These are phyloP conservation scores for Nemopilema nomurai DNA, from an alignment of 30 jellyfish, hydroid and myxozoan genomes.

Conservation along the genomic window DNA sequence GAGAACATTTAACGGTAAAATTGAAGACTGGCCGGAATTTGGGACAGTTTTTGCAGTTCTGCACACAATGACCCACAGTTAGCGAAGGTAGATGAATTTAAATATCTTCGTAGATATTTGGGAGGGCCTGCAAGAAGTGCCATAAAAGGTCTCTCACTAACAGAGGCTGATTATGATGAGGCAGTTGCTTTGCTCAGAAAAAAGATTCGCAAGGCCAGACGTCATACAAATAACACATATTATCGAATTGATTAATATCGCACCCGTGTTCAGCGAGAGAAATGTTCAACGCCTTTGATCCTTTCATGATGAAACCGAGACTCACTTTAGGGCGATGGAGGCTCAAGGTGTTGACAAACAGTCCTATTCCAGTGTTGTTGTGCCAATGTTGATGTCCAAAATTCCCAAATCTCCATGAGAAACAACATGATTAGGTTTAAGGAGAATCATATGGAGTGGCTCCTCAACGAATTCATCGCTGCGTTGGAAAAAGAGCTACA, in stretches of 20 bases:
- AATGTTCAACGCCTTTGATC: constrained; percentile 43
- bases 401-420: constrained; percentile 18
- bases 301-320: constrained; percentile 22
- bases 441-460: constrained; percentile 48
- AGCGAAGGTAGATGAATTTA: constrained; percentile 42
- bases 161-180: constrained; percentile 11
- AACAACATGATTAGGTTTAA: constrained; percentile 44
- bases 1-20: constrained; percentile 23
- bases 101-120: constrained; percentile 30
- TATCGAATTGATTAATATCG: constrained; percentile 35
- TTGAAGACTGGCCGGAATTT: constrained; percentile 54
- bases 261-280: constrained; percentile 39
- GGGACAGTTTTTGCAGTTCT: constrained; percentile 66
- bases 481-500: constrained; percentile 48
- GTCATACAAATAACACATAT: constrained; percentile 13
- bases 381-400: constrained; percentile 37
- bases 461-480: constrained; percentile 28
- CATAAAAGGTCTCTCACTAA: constrained; percentile 12
- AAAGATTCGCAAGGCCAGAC: constrained; percentile 14
- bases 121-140: constrained; percentile 61
- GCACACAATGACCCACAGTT: constrained; percentile 26
- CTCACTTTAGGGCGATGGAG: constrained; percentile 32
- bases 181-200: constrained; percentile 25
- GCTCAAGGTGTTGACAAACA: constrained; percentile 36
- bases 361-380: constrained; percentile 32